These are phyloP conservation scores for Magallana ariakensis DNA, from an alignment of 1,140 invertebrate genomes.

Conservation along the genomic window DNA sequence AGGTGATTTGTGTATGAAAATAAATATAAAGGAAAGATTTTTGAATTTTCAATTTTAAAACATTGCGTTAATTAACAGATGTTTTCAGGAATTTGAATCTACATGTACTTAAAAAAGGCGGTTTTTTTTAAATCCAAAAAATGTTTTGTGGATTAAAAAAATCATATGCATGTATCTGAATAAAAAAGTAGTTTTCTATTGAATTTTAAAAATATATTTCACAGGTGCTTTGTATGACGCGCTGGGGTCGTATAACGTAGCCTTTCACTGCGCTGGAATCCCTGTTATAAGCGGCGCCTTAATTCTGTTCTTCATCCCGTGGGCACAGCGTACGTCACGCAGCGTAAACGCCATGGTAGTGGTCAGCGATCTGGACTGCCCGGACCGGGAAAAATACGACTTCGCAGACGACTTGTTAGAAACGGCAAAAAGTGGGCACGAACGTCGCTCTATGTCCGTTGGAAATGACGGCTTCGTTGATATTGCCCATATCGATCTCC, in stretches of 20 bases:
- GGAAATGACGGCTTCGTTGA: background rate
- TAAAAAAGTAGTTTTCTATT: too few relatives aligned
- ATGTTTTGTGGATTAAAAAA: too few relatives aligned
- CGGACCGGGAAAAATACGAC: constrained; percentile 49
- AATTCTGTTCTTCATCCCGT: constrained; percentile 86
- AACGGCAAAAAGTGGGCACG: background rate
- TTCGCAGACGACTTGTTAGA: constrained; percentile 51
- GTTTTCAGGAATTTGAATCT: too few relatives aligned
- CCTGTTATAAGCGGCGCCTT: constrained; percentile 89
- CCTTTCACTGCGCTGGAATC: constrained; percentile 90
- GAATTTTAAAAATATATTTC: too few relatives aligned
- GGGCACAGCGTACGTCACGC: constrained; percentile 68
- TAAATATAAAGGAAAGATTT: too few relatives aligned
- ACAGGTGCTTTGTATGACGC: constrained; percentile 82
- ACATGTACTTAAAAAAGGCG: too few relatives aligned
- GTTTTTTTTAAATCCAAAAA: too few relatives aligned
- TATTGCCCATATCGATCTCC: background rate
- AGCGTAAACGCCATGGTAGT: constrained; percentile 49
- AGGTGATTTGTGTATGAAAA: too few relatives aligned
- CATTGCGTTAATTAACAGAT: too few relatives aligned
- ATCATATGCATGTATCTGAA: too few relatives aligned
- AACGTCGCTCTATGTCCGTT: background rate
- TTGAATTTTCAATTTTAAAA: too few relatives aligned
- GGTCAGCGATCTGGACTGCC: constrained; percentile 37
- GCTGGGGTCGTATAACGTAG: constrained; percentile 85